A percentile compares a stretch with the other conserved stretches of the same genome.
These are phyloP conservation scores for Euplexia lucipara DNA, from an alignment of 2,888 invertebrate species.

Conservation along the genomic window DNA sequence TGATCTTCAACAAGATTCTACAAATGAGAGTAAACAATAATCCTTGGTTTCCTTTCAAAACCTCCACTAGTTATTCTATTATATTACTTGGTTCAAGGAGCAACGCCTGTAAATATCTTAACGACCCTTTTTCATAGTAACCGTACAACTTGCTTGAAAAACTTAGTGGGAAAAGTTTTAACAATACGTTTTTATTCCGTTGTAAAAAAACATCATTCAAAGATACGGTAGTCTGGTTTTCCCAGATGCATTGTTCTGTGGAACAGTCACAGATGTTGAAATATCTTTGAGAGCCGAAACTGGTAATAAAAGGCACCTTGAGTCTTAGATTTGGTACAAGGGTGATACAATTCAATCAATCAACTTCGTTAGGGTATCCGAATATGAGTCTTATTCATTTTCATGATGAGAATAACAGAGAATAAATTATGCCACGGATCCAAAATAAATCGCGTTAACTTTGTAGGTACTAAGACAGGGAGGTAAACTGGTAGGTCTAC, in stretches of 20 bases:
- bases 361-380: slow-evolving; percentile 13
- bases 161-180: neutral
- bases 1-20: slow-evolving; percentile 5
- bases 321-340: neutral
- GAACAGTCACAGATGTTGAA: neutral
- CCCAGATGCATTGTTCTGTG: slow-evolving; percentile 1
- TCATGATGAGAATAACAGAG: neutral
- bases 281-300: neutral
- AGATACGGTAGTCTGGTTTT: neutral
- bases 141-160: slow-evolving; percentile 1
- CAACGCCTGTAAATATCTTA: slow-evolving; percentile 23
- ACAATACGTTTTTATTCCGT: slow-evolving; percentile 1
- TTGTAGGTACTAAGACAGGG: neutral
- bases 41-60: neutral
- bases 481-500: neutral
- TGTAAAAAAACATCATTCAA: slow-evolving; percentile 1
- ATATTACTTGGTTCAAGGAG: slow-evolving; percentile 20
- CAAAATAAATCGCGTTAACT: slow-evolving; percentile 26
- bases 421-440: slow-evolving; percentile 23
- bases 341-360: slow-evolving; percentile 30
- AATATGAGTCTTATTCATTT: slow-evolving; percentile 22
- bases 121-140: slow-evolving; percentile 31
- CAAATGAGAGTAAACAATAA: slow-evolving; percentile 5
- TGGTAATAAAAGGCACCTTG: neutral
- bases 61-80: slow-evolving; percentile 8